Percentiles rank a stretch among this genome's conserved stretches.
Evolutionary conservation across 2,797 vertebrate species (phyloP).

Genomic region (Muscicapa comitata): DNA sequence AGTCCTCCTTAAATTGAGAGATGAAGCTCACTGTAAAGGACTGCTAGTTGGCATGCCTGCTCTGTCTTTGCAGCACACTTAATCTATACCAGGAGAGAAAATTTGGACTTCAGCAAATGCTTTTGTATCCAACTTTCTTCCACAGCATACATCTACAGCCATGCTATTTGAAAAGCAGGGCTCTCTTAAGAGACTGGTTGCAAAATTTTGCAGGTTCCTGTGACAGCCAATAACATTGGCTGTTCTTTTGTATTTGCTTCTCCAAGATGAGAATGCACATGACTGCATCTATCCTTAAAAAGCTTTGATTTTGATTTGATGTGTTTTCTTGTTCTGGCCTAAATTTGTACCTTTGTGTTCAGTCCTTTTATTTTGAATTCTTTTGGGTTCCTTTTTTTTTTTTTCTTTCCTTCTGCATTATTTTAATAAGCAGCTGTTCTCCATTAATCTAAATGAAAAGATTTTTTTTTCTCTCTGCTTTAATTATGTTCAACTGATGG

Average conservation of each 20-base stretch:
- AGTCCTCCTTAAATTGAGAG: constrained; percentile 3
- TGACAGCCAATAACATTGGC: neutral
- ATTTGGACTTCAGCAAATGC: neutral
- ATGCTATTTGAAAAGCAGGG: neutral
- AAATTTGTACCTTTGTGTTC: neutral
- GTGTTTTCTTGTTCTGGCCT: neutral
- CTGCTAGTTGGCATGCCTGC: neutral
- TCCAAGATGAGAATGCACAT: neutral
- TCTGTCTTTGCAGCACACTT: constrained; percentile 3
- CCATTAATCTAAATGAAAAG: neutral
- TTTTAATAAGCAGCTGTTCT: neutral
- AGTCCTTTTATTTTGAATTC: neutral
- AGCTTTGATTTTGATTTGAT: neutral
- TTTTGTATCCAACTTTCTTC: neutral
- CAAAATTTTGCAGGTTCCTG: neutral
- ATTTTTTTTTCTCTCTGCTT: neutral
- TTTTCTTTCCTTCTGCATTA: neutral
- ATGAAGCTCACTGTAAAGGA: neutral
- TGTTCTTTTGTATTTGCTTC: neutral
- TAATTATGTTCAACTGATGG: neutral
- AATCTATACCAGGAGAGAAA: constrained; percentile 31
- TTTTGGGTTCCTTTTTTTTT: neutral
- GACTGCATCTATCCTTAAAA: neutral
- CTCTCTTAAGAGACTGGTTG: neutral
- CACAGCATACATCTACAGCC: neutral